phyloP scores from a whole-genome alignment of 2,797 vertebrate species.

The Poeciliopsis gracilis region DNA sequence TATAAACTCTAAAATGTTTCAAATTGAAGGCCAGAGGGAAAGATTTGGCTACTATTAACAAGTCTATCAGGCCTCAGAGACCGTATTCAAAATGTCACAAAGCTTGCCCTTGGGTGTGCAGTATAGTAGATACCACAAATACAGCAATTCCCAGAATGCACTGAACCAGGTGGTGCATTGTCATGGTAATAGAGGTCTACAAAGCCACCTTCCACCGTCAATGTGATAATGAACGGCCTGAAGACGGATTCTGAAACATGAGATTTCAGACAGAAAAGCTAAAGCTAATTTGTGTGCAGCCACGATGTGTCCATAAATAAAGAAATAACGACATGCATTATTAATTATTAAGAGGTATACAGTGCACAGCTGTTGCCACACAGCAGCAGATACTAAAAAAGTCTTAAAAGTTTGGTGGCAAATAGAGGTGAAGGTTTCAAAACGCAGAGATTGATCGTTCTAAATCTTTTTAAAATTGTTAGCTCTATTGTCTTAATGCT shows the following conservation, averaged over 20 bases:
- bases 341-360: not conserved
- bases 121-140: not conserved
- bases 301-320: not conserved
- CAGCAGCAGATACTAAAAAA: not conserved
- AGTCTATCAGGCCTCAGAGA: not conserved
- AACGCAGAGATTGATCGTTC: not conserved
- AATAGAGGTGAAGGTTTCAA: not conserved
- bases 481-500: not conserved
- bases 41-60: not conserved
- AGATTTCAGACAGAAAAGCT: conserved; percentile 1
- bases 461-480: not conserved
- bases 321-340: not conserved
- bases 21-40: not conserved
- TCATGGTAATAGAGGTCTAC: not conserved
- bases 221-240: not conserved
- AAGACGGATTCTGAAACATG: not conserved
- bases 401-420: not conserved
- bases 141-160: not conserved
- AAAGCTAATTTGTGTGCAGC: not conserved
- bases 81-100: not conserved
- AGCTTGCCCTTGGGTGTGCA: not conserved
- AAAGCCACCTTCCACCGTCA: not conserved
- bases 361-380: not conserved
- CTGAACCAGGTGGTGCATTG: not conserved
- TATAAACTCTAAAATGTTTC: not conserved